Percentiles rank a stretch among this genome's conserved stretches.
Conservation (phyloP, 2,888 invertebrate genomes). For the Scelioninae gen. 1 region DNA sequence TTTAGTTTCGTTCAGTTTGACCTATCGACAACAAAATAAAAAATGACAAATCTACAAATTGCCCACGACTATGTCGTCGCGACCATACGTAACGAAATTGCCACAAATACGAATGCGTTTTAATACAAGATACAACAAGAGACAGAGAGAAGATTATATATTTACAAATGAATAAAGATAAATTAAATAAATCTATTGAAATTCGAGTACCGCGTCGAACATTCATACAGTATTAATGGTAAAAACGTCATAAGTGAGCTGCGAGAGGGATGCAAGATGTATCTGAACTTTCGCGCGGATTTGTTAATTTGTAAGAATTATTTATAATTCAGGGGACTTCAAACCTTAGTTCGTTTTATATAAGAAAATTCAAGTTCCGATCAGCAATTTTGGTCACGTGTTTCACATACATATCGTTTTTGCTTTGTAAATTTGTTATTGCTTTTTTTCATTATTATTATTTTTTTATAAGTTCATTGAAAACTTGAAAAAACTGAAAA, state of each 20-base stretch:
- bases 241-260: constrained; percentile 75
- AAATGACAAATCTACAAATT: constrained; percentile 29
- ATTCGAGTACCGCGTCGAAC: constrained; percentile 50
- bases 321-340: no score
- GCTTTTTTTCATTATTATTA: no score
- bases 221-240: constrained; percentile 81
- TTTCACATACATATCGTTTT: no score
- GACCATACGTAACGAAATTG: constrained; percentile 26
- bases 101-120: constrained; percentile 38
- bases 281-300: constrained; percentile 68
- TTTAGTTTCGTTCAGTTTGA: constrained; percentile 31
- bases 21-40: constrained; percentile 15
- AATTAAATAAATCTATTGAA: constrained; percentile 52
- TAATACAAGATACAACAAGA: constrained; percentile 40
- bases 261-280: constrained; percentile 49
- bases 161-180: constrained; percentile 53
- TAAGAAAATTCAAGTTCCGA: no score
- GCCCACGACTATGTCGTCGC: background rate
- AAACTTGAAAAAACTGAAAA: no score
- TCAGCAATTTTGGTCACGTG: no score
- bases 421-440: no score
- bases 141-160: constrained; percentile 62
- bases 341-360: no score
- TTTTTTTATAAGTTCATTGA: no score
- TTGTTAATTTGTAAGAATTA: constrained; percentile 79